Conservation (phyloP, 2,113 vertebrate species). For the Gulo gulo region DNA sequence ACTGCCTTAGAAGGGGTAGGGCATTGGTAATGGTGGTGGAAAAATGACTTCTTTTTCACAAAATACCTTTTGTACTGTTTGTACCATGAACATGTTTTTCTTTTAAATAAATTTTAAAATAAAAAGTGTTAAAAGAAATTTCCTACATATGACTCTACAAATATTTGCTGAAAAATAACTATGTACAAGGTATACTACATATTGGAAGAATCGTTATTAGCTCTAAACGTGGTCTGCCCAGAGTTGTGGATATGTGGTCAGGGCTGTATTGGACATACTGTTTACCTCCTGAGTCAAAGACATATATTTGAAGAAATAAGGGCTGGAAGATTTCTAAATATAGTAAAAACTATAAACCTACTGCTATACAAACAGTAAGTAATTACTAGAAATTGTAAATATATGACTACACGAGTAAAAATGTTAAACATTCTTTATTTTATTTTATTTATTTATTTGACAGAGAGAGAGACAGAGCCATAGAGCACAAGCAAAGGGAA, state of each 20-base stretch:
- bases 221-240: background rate
- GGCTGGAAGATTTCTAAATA: background rate
- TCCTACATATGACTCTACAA: background rate
- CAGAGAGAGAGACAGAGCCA: too few relatives aligned
- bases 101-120: background rate
- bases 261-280: background rate
- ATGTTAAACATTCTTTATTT: background rate
- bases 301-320: background rate
- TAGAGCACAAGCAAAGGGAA: too few relatives aligned
- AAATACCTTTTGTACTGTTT: background rate
- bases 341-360: background rate
- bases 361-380: background rate
- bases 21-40: background rate
- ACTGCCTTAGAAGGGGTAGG: background rate
- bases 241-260: background rate
- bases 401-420: background rate
- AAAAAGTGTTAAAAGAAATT: background rate
- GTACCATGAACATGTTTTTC: background rate
- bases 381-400: background rate
- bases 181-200: background rate
- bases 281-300: background rate
- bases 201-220: background rate
- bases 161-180: background rate
- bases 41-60: background rate
- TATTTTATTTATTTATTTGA: too few relatives aligned